Base-by-base conservation (phyloP, 1,140 invertebrate species). In the Danaus plexippus region DNA sequence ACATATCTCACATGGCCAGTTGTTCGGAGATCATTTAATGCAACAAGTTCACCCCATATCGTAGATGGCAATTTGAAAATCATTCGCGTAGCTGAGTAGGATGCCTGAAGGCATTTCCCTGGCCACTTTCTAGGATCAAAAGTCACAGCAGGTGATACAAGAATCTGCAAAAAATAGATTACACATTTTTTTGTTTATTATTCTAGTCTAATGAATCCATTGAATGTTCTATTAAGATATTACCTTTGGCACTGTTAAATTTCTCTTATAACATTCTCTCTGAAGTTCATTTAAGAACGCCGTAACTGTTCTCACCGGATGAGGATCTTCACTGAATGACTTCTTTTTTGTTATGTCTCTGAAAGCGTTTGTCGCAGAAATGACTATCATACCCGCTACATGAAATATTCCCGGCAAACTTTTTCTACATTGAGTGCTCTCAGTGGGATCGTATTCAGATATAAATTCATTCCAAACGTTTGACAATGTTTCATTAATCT, bases 401-500 rank as follows among this genome's bases (percentile, higher is more conserved):
- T 90, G 89, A 47, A 89, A 90, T 2, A 91, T 67, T 5, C 88
- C 89, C 2, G 90, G 90, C 3, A 87, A 78, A 9, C 88, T 89
- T 69, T 93, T 92, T 0, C 91, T 67, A 1, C 92, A 85, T 57
- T 91, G 88, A 0, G 91, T 91, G 46, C 91, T 90, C 66, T 94
- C 92, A 2, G 91, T 78, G 0, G 94, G 93, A 77, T 95, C 94
- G 63, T 94, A 93, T 63, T 92, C 91, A 46, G 89, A 92, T 9
- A 94, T 90, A 58, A 95, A 93, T 66, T 94, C 92, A 65, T 94
- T 94, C 94, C 93, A 95, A 41, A 89, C 85, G 54, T 94, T 94
- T 11, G 91, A 91, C 13, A 93, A 84, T 46, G 89, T 90, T 64
- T 93, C 90, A 9, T 89, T 88, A 9, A 94, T 60, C 63, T 92